Evolutionary conservation across 2,888 invertebrate genomes (phyloP).

Genomic region (Hemithea aestivaria): DNA sequence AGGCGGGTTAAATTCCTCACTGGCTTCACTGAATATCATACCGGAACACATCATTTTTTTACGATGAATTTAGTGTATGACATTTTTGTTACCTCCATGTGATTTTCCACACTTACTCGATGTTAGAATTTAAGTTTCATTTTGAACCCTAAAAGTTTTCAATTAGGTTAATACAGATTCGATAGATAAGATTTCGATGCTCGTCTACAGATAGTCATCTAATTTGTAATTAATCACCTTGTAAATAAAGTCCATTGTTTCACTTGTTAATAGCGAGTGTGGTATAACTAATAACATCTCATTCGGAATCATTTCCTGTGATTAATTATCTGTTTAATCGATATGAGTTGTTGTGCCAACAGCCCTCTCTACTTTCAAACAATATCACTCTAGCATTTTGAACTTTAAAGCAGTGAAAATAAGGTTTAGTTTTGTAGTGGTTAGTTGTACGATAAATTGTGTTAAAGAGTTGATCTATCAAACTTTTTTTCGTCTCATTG

Average conservation of each 20-base stretch:
- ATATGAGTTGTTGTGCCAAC: conserved; percentile 79
- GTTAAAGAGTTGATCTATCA: conserved; percentile 78
- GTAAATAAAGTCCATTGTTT: conserved; percentile 63
- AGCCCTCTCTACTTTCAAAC: conserved; percentile 61
- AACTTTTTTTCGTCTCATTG: conserved; percentile 72
- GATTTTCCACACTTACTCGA: too few relatives aligned
- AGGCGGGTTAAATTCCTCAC: too few relatives aligned
- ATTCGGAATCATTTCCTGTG: conserved; percentile 78
- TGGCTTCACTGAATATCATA: too few relatives aligned
- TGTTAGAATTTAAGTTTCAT: too few relatives aligned
- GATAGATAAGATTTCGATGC: too few relatives aligned
- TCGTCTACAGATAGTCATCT: not conserved
- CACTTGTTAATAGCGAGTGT: conserved; percentile 77
- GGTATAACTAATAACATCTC: conserved; percentile 79
- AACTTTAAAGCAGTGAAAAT: conserved; percentile 17
- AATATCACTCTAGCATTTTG: conserved; percentile 20
- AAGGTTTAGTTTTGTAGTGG: conserved; percentile 30
- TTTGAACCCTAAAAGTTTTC: too few relatives aligned
- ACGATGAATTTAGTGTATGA: too few relatives aligned
- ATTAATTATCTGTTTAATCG: conserved; percentile 80
- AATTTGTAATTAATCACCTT: conserved; percentile 39
- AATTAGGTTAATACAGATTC: too few relatives aligned
- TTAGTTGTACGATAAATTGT: conserved; percentile 58
- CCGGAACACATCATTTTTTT: too few relatives aligned
- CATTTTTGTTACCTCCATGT: too few relatives aligned